A percentile compares a stretch with the other conserved stretches of the same genome.
These are phyloP conservation scores for Leuciscus idus DNA, from an alignment of 2,113 vertebrate genomes.

Conservation along the genomic window DNA sequence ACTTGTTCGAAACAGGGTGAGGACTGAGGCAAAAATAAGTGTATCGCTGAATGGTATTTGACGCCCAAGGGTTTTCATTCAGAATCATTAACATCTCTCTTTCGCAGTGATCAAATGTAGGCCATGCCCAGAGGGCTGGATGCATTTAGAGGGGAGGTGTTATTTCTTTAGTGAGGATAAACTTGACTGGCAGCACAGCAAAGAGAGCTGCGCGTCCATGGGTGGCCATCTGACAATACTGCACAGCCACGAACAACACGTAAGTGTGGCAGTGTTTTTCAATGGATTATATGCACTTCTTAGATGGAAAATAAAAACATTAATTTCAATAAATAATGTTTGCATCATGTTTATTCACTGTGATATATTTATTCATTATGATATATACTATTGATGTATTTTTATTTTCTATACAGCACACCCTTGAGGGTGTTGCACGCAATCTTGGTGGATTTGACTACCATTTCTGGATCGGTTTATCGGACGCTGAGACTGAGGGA, in stretches of 20 bases:
- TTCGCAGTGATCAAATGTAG: slow-evolving; percentile 56
- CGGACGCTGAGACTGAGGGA: slow-evolving; percentile 60
- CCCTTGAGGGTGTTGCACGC: slow-evolving; percentile 56
- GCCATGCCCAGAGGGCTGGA: slow-evolving; percentile 64
- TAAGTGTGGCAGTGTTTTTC: slow-evolving; percentile 35
- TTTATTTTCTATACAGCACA: slow-evolving; percentile 46
- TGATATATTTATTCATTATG: not conserved
- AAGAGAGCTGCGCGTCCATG: slow-evolving; percentile 62
- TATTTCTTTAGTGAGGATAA: slow-evolving; percentile 67
- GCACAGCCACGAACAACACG: slow-evolving; percentile 64
- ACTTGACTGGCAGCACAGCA: slow-evolving; percentile 64
- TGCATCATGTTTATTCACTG: not conserved
- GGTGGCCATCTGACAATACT: slow-evolving; percentile 65
- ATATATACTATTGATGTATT: not conserved
- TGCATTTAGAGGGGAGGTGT: slow-evolving; percentile 58
- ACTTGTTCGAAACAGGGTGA: slow-evolving; percentile 62
- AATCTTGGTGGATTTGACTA: slow-evolving; percentile 55
- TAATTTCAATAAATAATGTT: not conserved
- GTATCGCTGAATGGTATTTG: not conserved
- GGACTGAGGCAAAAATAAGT: not conserved
- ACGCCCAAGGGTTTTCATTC: not conserved
- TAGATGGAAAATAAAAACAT: not conserved
- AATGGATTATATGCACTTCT: not conserved
- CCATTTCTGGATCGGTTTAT: slow-evolving; percentile 65
- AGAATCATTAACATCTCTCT: not conserved